A percentile compares a stretch with the other conserved stretches of the same genome.
These are phyloP conservation scores for Falco naumanni DNA, from an alignment of 2,797 vertebrate species.

Conservation along the genomic window DNA sequence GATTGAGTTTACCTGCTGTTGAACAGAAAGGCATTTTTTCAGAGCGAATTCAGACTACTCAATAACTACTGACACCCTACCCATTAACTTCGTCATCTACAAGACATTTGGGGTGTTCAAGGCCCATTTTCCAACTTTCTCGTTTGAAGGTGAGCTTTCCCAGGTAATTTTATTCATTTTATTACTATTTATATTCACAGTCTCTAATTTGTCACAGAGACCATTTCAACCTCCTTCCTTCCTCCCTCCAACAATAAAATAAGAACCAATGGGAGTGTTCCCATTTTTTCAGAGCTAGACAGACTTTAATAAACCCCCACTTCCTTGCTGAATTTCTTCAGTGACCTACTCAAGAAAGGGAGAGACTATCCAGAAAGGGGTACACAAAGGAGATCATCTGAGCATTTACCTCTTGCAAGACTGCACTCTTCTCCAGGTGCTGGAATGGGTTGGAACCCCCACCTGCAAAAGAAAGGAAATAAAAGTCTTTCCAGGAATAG, in stretches of 20 bases:
- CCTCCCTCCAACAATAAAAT: neutral
- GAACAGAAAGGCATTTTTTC: neutral
- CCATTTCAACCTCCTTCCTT: neutral
- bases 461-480: slow-evolving; percentile 64
- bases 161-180: neutral
- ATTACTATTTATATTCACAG: neutral
- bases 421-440: slow-evolving; percentile 83
- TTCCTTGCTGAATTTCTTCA: neutral
- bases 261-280: neutral
- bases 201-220: neutral
- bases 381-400: neutral
- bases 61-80: neutral
- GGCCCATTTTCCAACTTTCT: neutral
- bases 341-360: neutral
- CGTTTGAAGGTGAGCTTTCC: neutral
- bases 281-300: neutral
- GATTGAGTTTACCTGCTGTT: neutral
- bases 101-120: neutral
- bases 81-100: neutral
- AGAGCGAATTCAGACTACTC: neutral
- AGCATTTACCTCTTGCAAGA: slow-evolving; percentile 82
- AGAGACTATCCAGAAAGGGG: neutral
- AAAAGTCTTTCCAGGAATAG: neutral
- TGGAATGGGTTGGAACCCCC: slow-evolving; percentile 83
- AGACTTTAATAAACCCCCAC: neutral